Base-by-base conservation (phyloP, 2,113 vertebrate genomes). In the Pontoporia blainvillei region DNA sequence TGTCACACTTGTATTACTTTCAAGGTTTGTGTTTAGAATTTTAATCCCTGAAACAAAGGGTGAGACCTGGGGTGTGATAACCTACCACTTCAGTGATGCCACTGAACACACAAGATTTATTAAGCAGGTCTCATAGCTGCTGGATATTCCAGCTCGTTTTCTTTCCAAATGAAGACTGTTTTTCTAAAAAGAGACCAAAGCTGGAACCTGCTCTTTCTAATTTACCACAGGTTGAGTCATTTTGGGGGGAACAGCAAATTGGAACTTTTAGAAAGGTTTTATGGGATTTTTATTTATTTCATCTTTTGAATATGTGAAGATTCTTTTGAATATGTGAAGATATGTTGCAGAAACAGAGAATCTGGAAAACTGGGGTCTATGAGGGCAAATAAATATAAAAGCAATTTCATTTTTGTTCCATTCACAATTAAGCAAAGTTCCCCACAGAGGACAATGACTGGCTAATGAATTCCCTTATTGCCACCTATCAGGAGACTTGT, bases 211-310 rank as follows among this genome's bases (percentile, higher is more conserved):
- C 20, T 86, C n/a, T 79, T 62, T 78, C 27, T 86, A n/a, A 57
- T 84, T 92, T 86, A 71, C 25, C 18, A 82, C 61, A 86, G 20
- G 71, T 86, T 62, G 31, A 91, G 31, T 71, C 5, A 82, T 67
- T 64, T 84, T 59, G 21, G 4, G 21, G 39, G 67, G 36, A 52
- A 25, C 66, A 96, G 72, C 25, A 93, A 86, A 84, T 83, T 83
- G 62, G 87, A 90, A 87, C 72, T 72, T 91, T 2, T 61, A 59
- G 73, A 91, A 93, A 93, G 8, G 7, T 52, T 86, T 90, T 84
- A 20, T 93, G 54, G 72, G 88, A 91, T 83, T 59, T 87, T 46
- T 76, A 83, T 79, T 57, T 71, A 78, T 92, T 93, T 96, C 21
- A 64, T 46, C 39, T 49, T 95, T 86, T 83, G 57, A 75, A 59